Conservation (phyloP, 2,113 vertebrate genomes). For the Dipodomys merriami region DNA sequence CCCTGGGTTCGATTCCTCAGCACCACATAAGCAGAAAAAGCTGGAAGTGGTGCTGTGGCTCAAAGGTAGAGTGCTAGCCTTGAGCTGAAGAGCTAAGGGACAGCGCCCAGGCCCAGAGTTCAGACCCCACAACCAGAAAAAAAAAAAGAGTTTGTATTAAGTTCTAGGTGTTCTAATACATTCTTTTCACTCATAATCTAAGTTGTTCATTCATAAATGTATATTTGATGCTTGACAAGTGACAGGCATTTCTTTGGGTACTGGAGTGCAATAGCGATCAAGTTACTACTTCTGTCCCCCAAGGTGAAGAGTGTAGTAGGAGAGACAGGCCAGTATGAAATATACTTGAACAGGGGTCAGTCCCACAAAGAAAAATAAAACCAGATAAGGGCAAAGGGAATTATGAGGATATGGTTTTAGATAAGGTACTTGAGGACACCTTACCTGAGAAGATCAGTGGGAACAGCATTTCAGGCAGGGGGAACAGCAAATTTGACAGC, state of each 20-base stretch:
- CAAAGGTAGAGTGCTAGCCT: too few species aligned
- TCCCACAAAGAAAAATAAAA: background rate
- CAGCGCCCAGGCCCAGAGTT: too few species aligned
- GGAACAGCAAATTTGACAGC: background rate
- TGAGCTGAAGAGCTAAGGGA: too few species aligned
- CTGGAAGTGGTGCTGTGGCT: too few species aligned
- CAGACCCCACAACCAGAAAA: too few species aligned
- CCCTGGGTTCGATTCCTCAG: too few species aligned
- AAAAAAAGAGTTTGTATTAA: background rate
- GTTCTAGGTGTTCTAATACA: background rate
- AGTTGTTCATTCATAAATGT: background rate
- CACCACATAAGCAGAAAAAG: too few species aligned
- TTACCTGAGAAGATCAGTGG: background rate
- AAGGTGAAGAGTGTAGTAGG: background rate
- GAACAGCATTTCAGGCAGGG: conserved; percentile 8
- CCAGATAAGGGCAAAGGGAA: background rate
- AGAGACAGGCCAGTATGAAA: background rate
- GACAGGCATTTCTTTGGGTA: background rate
- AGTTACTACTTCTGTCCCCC: background rate
- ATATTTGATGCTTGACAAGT: background rate
- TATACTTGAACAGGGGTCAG: background rate
- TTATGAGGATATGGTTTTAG: background rate
- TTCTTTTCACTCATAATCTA: background rate
- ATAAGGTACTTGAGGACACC: background rate
- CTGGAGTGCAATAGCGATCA: background rate